These are phyloP conservation scores for Heliconius charithonia DNA, from an alignment of 2,888 invertebrate genomes.

Conservation along the genomic window DNA sequence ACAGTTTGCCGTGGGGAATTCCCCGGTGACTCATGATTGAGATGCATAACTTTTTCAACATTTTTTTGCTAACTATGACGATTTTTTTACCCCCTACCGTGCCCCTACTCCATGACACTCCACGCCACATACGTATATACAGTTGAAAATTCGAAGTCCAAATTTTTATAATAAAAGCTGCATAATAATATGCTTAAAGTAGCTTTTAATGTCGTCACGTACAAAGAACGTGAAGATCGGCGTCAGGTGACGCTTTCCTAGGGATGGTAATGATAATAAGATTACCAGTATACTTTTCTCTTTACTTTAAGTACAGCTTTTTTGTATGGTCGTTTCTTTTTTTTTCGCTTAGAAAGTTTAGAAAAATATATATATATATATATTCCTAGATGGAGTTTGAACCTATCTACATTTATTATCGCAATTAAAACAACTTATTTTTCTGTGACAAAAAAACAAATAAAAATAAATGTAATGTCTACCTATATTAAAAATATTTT, in stretches of 20 bases:
- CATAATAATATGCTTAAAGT: neutral
- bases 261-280: neutral
- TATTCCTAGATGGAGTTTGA: neutral
- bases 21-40: neutral
- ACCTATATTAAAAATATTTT: neutral
- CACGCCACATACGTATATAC: neutral
- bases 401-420: no score
- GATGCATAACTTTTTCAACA: neutral
- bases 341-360: neutral
- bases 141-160: neutral
- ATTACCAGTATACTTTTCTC: neutral
- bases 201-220: conserved; percentile 22
- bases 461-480: neutral
- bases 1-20: neutral
- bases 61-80: neutral
- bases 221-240: conserved; percentile 4
- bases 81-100: no score
- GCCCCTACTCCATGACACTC: no score
- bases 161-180: neutral
- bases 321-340: neutral
- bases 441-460: neutral
- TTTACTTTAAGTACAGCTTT: neutral
- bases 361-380: neutral
- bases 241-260: neutral
- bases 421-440: no score